Conservation (phyloP, 35 echinoderm and acorn worm genomes). For the Ophioderma brevispina region DNA sequence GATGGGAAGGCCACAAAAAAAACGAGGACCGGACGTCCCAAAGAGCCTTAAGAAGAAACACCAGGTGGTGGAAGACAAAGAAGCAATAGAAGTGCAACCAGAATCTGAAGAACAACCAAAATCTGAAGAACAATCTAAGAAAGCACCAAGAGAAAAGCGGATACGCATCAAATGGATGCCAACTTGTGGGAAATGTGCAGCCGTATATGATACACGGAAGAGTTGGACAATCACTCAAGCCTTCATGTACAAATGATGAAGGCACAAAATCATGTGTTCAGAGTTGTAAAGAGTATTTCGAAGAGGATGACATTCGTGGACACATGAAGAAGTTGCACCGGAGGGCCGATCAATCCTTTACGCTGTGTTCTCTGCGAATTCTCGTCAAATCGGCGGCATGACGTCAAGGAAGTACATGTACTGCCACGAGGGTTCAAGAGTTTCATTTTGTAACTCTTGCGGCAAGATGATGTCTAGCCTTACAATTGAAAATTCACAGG, state of each 20-base stretch:
- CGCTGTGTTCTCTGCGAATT: constrained; percentile 81
- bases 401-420: constrained; percentile 81
- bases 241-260: constrained; percentile 28
- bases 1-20: constrained; percentile 2
- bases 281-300: constrained; percentile 65
- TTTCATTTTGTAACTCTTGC: constrained; percentile 65
- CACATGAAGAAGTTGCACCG: constrained; percentile 78
- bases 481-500: constrained; percentile 89
- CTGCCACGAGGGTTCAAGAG: constrained; percentile 70
- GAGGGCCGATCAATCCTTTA: constrained; percentile 64
- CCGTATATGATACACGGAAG: constrained; percentile 67
- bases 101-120: not conserved
- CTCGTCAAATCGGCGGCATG: constrained; percentile 68
- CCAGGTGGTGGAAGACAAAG: not conserved
- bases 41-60: not conserved
- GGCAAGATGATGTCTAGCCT: constrained; percentile 75
- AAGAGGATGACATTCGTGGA: not conserved
- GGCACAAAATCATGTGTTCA: constrained; percentile 70
- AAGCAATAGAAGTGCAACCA: not conserved
- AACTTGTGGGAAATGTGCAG: constrained; percentile 59
- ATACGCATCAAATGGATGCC: constrained; percentile 53
- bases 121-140: not conserved
- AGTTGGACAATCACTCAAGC: constrained; percentile 44
- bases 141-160: not conserved
- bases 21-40: too few relatives aligned